phyloP scores from a whole-genome alignment of 2,888 invertebrate genomes.

The Congeria kusceri region DNA sequence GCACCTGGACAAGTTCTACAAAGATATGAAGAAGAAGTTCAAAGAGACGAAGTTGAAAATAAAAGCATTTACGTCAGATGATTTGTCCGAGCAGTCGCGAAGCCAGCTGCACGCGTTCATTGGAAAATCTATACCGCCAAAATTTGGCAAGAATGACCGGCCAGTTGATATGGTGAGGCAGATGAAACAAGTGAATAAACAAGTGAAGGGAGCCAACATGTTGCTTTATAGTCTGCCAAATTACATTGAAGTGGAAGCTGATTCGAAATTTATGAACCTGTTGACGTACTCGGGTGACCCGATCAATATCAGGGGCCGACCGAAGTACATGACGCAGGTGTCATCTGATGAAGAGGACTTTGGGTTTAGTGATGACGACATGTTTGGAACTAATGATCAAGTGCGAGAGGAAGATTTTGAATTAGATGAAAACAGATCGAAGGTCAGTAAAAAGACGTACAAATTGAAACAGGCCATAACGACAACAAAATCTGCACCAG shows the following conservation, averaged over 20 bases:
- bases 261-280: slow-evolving; percentile 50
- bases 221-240: slow-evolving; percentile 38
- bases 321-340: slow-evolving; percentile 48
- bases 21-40: slow-evolving; percentile 47
- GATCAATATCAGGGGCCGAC: slow-evolving; percentile 54
- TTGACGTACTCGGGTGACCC: slow-evolving; percentile 56
- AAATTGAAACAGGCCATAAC: slow-evolving; percentile 20
- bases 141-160: slow-evolving; percentile 7
- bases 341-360: slow-evolving; percentile 49
- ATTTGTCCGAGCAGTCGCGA: slow-evolving; percentile 42
- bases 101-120: slow-evolving; percentile 49
- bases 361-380: slow-evolving; percentile 24
- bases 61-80: slow-evolving; percentile 29
- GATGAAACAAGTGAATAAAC: slow-evolving; percentile 43
- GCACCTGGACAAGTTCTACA: slow-evolving; percentile 31
- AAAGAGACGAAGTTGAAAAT: slow-evolving; percentile 24
- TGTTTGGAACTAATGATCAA: background rate
- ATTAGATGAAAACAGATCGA: slow-evolving; percentile 1
- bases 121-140: slow-evolving; percentile 30
- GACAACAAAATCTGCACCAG: background rate
- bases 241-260: slow-evolving; percentile 44
- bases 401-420: slow-evolving; percentile 9
- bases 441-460: slow-evolving; percentile 21
- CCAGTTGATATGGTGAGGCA: slow-evolving; percentile 8
- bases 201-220: slow-evolving; percentile 36